Base-by-base conservation (phyloP, 30 jellyfish, hydroid and myxozoan species). In the Morbakka virulenta region DNA sequence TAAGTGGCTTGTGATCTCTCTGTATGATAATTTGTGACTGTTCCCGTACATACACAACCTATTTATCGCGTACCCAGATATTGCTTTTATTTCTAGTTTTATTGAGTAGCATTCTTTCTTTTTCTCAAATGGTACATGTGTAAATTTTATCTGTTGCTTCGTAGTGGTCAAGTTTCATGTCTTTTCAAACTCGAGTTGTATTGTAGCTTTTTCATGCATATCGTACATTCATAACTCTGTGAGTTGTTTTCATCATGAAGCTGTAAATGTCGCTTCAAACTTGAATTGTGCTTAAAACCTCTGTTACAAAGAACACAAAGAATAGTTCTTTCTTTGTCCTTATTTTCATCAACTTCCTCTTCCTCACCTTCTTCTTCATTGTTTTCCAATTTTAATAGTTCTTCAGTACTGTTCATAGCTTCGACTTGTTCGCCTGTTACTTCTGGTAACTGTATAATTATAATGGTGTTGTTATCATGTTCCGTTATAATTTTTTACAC, bases 151-250 rank as follows among this genome's bases (percentile, higher is more conserved):
- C 95, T 0, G 76, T 47, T 31, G 82, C 48, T 67, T 84, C 95
- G 11, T 73, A 85, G 21, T 89, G 52, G 57, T 84, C 89, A 32
- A 74, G 31, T 50, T 35, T 75, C 69, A 84, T 84, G 95, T 67
- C 95, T 61, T 53, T 84, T 84, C 65, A 84, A 68, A 34, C 95
- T 84, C 12, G 95, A 84, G n/a, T 74, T 74, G 69, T 84, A 84
- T 26, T 84, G 78, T 62, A 84, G 76, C 31, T 87, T 74, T 67
- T 84, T 84, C 14, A 78, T 48, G 68, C 95, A 84, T 3, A 87
- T 74, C 0, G 72, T 76, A 52, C 95, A 84, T 49, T 84, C 77
- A 61, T 71, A 74, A 13, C 29, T 70, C 0, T 75, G 81, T 2
- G 86, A 32, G 0, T 71, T 79, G 1, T 74, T 79, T 35, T 53